These are phyloP conservation scores for Hydrophis major DNA, from an alignment of 2,797 vertebrate genomes.

Conservation along the genomic window DNA sequence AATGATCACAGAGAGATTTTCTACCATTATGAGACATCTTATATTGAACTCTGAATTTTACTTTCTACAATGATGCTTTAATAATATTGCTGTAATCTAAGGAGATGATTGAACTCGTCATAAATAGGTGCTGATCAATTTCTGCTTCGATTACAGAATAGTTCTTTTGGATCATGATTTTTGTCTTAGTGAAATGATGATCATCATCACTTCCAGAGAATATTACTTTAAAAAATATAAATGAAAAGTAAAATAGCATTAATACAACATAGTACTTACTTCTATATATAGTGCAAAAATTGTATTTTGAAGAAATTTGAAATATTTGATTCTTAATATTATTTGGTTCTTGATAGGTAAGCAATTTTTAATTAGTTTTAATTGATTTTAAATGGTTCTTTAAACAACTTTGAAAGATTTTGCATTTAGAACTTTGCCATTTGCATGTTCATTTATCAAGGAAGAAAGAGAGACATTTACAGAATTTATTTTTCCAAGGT, in stretches of 20 bases:
- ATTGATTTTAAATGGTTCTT: not conserved
- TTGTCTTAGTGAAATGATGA: not conserved
- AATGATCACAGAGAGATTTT: not conserved
- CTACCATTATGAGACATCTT: not conserved
- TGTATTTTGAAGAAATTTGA: not conserved
- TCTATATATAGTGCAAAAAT: not conserved
- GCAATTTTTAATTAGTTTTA: not conserved
- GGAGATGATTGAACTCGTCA: slow-evolving; percentile 1
- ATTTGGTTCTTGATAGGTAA: not conserved
- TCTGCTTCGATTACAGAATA: not conserved
- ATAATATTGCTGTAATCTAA: slow-evolving; percentile 13
- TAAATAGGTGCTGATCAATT: slow-evolving; percentile 6
- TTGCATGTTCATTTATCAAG: not conserved
- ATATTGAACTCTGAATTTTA: not conserved
- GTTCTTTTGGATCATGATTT: slow-evolving; percentile 3
- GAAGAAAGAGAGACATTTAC: not conserved
- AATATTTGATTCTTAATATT: not conserved
- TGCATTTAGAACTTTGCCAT: not conserved
- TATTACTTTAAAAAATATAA: slow-evolving; percentile 8
- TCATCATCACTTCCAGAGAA: slow-evolving; percentile 16
- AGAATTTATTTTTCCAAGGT: not conserved
- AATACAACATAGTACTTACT: not conserved
- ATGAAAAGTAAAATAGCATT: slow-evolving; percentile 2
- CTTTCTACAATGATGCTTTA: slow-evolving; percentile 20
- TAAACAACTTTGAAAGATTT: not conserved